Percentiles rank a stretch among this genome's conserved stretches.
Conservation (phyloP, 2,888 invertebrate genomes). For the Eupelmus urozonus region DNA sequence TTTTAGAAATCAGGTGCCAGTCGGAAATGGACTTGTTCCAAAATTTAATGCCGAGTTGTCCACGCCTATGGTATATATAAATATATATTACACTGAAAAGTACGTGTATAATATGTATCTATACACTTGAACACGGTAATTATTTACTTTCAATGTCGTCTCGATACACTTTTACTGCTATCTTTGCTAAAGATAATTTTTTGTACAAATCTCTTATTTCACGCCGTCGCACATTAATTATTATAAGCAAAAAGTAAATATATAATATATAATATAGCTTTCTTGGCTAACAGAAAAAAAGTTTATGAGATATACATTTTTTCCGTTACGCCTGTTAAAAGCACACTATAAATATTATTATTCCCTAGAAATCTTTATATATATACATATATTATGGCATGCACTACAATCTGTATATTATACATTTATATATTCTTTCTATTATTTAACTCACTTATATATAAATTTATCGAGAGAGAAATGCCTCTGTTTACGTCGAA, state of each 20-base stretch:
- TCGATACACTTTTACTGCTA: conserved; percentile 55
- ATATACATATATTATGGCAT: conserved; percentile 58
- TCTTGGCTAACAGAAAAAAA: conserved; percentile 18
- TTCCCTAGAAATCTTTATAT: conserved; percentile 44
- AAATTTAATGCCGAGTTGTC: conserved; percentile 35
- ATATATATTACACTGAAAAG: conserved; percentile 10
- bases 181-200: conserved; percentile 55
- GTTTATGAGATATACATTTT: conserved; percentile 3
- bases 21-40: conserved; percentile 29
- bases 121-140: conserved; percentile 48
- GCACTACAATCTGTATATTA: conserved; percentile 56
- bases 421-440: conserved; percentile 26
- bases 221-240: conserved; percentile 56
- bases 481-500: conserved; percentile 41
- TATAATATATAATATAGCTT: conserved; percentile 42
- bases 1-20: not conserved
- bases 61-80: conserved; percentile 6
- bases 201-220: conserved; percentile 58
- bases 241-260: conserved; percentile 55
- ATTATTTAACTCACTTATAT: conserved; percentile 36
- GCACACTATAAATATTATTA: conserved; percentile 24
- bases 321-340: conserved; percentile 16
- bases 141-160: conserved; percentile 37
- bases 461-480: conserved; percentile 4
- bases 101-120: conserved; percentile 49